Conservation (phyloP, 2,113 vertebrate species). For the Synodontis membranacea region DNA sequence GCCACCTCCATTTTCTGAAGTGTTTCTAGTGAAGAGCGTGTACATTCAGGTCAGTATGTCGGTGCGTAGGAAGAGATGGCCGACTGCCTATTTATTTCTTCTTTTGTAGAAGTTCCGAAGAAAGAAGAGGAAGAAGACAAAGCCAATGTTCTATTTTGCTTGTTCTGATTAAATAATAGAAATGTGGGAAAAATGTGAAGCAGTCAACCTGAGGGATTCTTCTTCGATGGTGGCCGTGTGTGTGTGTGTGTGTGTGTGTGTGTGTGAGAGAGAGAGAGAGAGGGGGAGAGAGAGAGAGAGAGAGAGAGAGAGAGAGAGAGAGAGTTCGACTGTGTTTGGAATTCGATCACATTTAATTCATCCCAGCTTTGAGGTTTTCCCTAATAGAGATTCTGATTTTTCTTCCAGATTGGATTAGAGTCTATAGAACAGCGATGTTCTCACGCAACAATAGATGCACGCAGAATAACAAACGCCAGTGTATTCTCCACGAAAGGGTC, state of each 20-base stretch:
- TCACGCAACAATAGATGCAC: neutral
- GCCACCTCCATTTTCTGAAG: neutral
- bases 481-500: neutral
- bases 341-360: conserved; percentile 19
- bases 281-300: neutral
- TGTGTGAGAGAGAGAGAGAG: neutral
- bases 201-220: conserved; percentile 2
- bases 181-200: neutral
- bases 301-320: neutral
- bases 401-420: neutral
- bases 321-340: neutral
- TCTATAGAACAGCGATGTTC: neutral
- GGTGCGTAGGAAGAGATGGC: conserved; percentile 1
- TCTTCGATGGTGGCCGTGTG: neutral
- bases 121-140: neutral
- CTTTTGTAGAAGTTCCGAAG: neutral
- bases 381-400: conserved; percentile 7
- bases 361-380: conserved; percentile 3
- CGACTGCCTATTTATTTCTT: neutral
- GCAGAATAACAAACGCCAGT: neutral
- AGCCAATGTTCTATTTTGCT: neutral
- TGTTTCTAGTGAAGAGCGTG: neutral
- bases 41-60: neutral
- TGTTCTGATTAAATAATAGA: conserved; percentile 21
- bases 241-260: neutral